Conservation (phyloP, 2,113 vertebrate genomes). For the Albula glossodonta region DNA sequence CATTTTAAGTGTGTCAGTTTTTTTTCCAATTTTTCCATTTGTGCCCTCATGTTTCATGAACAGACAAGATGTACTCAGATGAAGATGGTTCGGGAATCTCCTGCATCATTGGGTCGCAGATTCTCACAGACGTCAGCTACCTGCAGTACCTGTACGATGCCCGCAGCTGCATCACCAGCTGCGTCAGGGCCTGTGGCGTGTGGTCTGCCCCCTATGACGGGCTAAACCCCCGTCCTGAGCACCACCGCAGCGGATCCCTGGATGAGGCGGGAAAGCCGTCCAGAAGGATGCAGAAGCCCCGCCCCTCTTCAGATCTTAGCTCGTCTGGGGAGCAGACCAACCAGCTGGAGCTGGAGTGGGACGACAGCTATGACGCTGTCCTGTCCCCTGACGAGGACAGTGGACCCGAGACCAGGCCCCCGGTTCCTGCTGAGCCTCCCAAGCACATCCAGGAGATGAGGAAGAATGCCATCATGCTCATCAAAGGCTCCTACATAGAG, state of each 20-base stretch:
- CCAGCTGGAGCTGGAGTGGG: constrained; percentile 89
- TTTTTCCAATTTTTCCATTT: not conserved
- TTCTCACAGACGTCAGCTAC: constrained; percentile 83
- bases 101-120: constrained; percentile 71
- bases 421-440: constrained; percentile 67
- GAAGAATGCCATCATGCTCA: constrained; percentile 79
- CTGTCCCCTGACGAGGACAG: constrained; percentile 62
- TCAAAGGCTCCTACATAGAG: constrained; percentile 87
- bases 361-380: constrained; percentile 83
- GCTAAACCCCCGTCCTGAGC: constrained; percentile 71
- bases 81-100: constrained; percentile 58
- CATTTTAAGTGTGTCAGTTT: not conserved
- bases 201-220: constrained; percentile 95
- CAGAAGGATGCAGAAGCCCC: constrained; percentile 4
- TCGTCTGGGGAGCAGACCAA: constrained; percentile 62
- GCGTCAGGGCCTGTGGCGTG: constrained; percentile 76
- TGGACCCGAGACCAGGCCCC: not conserved
- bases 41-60: constrained; percentile 44
- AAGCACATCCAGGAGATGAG: constrained; percentile 91
- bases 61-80: constrained; percentile 16
- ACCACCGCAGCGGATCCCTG: constrained; percentile 53
- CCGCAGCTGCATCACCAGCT: constrained; percentile 69
- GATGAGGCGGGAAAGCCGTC: constrained; percentile 59
- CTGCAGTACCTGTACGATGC: constrained; percentile 91
- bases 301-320: constrained; percentile 44